Evolutionary conservation across 2,113 vertebrate genomes (phyloP).

Genomic region (Pteronura brasiliensis): DNA sequence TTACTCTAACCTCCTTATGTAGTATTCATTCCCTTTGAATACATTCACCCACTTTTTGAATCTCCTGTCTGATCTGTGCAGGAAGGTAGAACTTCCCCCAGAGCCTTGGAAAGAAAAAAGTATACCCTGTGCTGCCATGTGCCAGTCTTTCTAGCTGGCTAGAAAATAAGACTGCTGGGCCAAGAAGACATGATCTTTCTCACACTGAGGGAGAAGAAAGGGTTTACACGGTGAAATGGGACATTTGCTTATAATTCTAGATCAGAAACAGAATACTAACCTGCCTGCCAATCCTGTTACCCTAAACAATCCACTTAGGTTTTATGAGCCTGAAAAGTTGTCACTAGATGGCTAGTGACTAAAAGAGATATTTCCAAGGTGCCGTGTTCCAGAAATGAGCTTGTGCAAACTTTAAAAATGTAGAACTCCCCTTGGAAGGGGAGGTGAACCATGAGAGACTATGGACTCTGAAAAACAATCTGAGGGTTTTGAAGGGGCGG

Average conservation of each 20-base stretch:
- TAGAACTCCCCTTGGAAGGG: background rate
- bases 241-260: slow-evolving; percentile 15
- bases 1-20: background rate
- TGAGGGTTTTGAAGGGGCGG: too few relatives aligned
- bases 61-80: background rate
- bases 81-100: background rate
- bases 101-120: background rate
- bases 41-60: background rate
- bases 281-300: background rate
- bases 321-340: background rate
- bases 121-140: background rate
- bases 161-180: background rate
- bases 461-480: too few relatives aligned
- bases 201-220: background rate
- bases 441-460: too few relatives aligned
- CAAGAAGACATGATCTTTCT: background rate
- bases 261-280: background rate
- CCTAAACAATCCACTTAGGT: background rate
- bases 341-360: background rate
- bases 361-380: slow-evolving; percentile 24
- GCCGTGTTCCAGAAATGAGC: background rate
- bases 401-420: background rate
- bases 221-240: background rate
- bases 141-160: background rate
- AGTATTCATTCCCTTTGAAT: background rate